Evolutionary conservation across 2,888 invertebrate species (phyloP).

Genomic region (Trachelus tabidus): DNA sequence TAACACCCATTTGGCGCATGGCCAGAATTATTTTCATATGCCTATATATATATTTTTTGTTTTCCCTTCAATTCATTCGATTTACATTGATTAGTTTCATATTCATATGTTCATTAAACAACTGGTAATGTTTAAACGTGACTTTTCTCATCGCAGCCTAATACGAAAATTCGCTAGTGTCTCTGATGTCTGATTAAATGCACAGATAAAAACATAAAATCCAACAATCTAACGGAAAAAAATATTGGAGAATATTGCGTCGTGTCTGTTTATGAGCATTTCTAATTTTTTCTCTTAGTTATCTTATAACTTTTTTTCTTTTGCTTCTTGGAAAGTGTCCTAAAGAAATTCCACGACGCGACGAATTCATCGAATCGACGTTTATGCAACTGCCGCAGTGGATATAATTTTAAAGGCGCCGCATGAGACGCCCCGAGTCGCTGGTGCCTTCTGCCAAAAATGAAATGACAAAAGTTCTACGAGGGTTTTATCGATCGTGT

Average conservation of each 20-base stretch:
- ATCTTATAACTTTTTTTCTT: not conserved
- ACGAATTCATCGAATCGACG: not conserved
- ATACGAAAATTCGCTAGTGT: slow-evolving; percentile 1
- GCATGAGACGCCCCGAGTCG: not conserved
- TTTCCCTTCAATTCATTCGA: slow-evolving; percentile 33
- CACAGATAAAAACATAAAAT: not conserved
- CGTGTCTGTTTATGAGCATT: not conserved
- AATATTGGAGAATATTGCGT: not conserved
- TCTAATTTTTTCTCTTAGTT: not conserved
- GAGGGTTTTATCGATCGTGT: not conserved
- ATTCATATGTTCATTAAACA: slow-evolving; percentile 19
- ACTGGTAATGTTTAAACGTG: slow-evolving; percentile 26
- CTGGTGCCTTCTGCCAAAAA: not conserved
- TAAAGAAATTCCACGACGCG: not conserved
- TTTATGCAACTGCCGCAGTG: not conserved
- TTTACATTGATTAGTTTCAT: slow-evolving; percentile 41
- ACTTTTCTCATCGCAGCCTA: slow-evolving; percentile 17
- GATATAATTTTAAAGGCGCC: not conserved
- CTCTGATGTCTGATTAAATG: slow-evolving; percentile 1
- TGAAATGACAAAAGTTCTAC: not conserved
- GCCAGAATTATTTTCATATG: slow-evolving; percentile 26
- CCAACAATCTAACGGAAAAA: not conserved
- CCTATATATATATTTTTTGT: slow-evolving; percentile 35
- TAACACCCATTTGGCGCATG: slow-evolving; percentile 17
- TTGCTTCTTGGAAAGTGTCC: not conserved